Percentiles rank a stretch among this genome's conserved stretches.
Evolutionary conservation across 2,888 invertebrate species (phyloP).

Genomic region (Graphium colonna): DNA sequence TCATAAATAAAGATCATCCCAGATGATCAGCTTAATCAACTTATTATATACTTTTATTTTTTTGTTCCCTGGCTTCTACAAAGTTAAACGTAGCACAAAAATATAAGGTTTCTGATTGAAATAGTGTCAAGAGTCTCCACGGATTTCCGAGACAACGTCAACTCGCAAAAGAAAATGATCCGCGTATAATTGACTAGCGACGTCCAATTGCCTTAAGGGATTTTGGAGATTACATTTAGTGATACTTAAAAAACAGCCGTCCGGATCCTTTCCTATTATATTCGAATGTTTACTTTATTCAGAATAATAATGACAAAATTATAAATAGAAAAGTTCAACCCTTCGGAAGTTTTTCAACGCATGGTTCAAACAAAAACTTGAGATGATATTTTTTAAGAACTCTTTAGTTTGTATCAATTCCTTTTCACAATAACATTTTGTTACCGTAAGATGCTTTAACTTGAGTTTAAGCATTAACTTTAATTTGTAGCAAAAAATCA

Average conservation of each 20-base stretch:
- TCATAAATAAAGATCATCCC: too few species aligned
- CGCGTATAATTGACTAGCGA: constrained; percentile 62
- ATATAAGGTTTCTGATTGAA: neutral
- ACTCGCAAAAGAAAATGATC: constrained; percentile 21
- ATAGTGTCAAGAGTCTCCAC: constrained; percentile 26
- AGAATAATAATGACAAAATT: neutral
- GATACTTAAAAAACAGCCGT: constrained; percentile 31
- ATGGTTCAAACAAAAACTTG: too few species aligned
- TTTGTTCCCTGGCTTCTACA: too few species aligned
- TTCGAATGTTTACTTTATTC: neutral
- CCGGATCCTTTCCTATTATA: constrained; percentile 3
- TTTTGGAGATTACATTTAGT: constrained; percentile 64
- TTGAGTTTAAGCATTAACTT: too few species aligned
- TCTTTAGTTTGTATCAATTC: too few species aligned
- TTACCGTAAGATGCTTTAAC: too few species aligned
- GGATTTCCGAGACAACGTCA: constrained; percentile 23
- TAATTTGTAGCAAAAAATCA: too few species aligned
- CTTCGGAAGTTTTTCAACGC: constrained; percentile 1
- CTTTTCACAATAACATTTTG: too few species aligned
- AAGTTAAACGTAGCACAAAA: too few species aligned
- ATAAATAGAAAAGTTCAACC: constrained; percentile 2
- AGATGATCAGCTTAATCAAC: too few species aligned
- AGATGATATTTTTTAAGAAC: too few species aligned
- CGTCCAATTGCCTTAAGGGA: constrained; percentile 57
- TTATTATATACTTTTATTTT: too few species aligned